Base-by-base conservation (phyloP, 2,888 invertebrate genomes). In the Ophion slaviceki region DNA sequence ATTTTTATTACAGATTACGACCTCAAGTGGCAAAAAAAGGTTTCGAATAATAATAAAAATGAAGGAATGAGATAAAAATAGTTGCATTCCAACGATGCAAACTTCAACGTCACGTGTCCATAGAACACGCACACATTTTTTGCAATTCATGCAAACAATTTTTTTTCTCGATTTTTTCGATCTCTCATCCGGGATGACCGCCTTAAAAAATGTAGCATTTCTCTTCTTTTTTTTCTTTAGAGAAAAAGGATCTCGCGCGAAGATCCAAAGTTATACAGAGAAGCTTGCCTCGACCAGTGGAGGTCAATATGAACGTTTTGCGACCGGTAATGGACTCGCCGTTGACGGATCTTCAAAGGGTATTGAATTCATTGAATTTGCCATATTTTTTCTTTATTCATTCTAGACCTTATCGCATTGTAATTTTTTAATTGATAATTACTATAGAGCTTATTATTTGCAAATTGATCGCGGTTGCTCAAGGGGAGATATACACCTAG, bases 261-360 rank as follows among this genome's bases (percentile, higher is more conserved):
- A 96, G 98, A 8, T 98, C 99, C 0, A 96, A 97, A 91, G 97
- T 97, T 3, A 97, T 99, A 80, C 98, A 99, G 94, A 95, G 98
- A 88, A 96, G 95, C 86, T 94, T 98, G 78, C 98, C 98, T 7
- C 96, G 99, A 59, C 93, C 93, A 5, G 95, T 95, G 28, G 98
- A 98, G 90, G 97, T 98, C 6, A 99, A 98, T 94, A 96, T 96
- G 88, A 96, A 96, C 88, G 97, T 99, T 74, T 94, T 99, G 77
- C 95, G 98, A 70, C 97, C 97, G 11, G 95, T 96, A 2, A 96
- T 96, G 86, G 96, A 96, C 86, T 96, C 97, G 68, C 96, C 97
- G 4, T 95, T 99, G 32, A 97, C 97, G 11, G 97, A 98, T 88
- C 95, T 99, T 86, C 99, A 99, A 94, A 97, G 95, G 94, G 95